Percentiles rank a stretch among this genome's conserved stretches.
Evolutionary conservation across 2,888 invertebrate genomes (phyloP).

Genomic region (Bhutanitis thaidina): DNA sequence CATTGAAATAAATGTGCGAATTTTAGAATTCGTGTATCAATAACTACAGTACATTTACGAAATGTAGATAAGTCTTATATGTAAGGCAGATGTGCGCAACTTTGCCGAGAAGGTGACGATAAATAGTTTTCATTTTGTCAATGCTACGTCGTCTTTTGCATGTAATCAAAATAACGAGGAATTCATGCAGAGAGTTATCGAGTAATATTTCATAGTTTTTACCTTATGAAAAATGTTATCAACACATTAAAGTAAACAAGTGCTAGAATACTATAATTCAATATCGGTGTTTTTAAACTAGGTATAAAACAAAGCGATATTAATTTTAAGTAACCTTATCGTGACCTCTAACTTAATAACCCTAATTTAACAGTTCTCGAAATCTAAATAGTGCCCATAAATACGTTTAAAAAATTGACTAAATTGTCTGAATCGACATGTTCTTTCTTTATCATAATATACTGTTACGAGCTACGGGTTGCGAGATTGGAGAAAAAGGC

Average conservation of each 20-base stretch:
- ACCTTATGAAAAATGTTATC: neutral
- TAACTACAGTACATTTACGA: too few relatives aligned
- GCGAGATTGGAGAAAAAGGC: too few relatives aligned
- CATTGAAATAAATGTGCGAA: too few relatives aligned
- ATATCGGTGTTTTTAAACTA: neutral
- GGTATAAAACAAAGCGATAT: neutral
- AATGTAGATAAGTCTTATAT: too few relatives aligned
- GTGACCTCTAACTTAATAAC: neutral
- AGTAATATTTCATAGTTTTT: neutral
- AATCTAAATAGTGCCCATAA: neutral
- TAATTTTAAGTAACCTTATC: neutral
- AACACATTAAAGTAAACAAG: neutral
- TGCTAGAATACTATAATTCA: neutral
- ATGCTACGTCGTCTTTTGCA: neutral
- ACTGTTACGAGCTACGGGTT: too few relatives aligned
- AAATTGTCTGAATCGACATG: too few relatives aligned
- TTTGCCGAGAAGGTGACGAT: neutral
- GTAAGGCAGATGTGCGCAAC: too few relatives aligned
- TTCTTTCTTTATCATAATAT: too few relatives aligned
- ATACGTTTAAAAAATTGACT: neutral
- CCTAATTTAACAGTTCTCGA: neutral
- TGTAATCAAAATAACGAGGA: neutral
- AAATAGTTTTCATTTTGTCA: neutral
- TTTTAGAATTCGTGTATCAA: too few relatives aligned
- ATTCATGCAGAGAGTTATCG: neutral